Conservation (phyloP, 2,888 invertebrate genomes). For the Selenia dentaria region DNA sequence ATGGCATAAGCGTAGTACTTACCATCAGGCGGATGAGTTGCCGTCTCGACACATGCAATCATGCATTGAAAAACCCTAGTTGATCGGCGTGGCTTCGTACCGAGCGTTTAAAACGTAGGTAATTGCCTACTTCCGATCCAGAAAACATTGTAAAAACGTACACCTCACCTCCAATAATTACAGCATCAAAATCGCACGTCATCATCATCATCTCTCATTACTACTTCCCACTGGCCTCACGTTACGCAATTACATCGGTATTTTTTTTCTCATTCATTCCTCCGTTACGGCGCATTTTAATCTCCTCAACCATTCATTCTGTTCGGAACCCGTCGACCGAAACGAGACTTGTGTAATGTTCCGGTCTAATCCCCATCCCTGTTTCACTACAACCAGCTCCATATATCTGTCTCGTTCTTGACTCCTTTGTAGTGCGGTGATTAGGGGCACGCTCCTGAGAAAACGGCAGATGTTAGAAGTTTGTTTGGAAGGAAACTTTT, state of each 20-base stretch:
- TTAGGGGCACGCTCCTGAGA: slow-evolving; percentile 82
- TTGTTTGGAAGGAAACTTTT: slow-evolving; percentile 68
- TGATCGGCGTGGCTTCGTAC: no score
- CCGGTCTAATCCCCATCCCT: slow-evolving; percentile 57
- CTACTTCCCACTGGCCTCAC: slow-evolving; percentile 55
- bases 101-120: no score
- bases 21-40: no score
- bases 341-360: slow-evolving; percentile 77
- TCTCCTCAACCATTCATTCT: slow-evolving; percentile 77
- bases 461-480: slow-evolving; percentile 78
- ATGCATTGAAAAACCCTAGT: no score
- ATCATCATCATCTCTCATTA: slow-evolving; percentile 34
- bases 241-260: slow-evolving; percentile 65
- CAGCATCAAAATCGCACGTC: slow-evolving; percentile 21
- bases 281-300: slow-evolving; percentile 74
- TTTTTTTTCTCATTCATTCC: slow-evolving; percentile 75
- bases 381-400: slow-evolving; percentile 31
- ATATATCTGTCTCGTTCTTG: slow-evolving; percentile 46
- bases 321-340: slow-evolving; percentile 79
- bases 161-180: slow-evolving; percentile 21
- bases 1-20: no score
- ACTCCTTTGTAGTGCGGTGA: slow-evolving; percentile 71
- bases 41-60: no score
- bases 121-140: background rate
- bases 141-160: slow-evolving; percentile 1